Conservation (phyloP, 2,797 vertebrate species). For the Columba guinea region DNA sequence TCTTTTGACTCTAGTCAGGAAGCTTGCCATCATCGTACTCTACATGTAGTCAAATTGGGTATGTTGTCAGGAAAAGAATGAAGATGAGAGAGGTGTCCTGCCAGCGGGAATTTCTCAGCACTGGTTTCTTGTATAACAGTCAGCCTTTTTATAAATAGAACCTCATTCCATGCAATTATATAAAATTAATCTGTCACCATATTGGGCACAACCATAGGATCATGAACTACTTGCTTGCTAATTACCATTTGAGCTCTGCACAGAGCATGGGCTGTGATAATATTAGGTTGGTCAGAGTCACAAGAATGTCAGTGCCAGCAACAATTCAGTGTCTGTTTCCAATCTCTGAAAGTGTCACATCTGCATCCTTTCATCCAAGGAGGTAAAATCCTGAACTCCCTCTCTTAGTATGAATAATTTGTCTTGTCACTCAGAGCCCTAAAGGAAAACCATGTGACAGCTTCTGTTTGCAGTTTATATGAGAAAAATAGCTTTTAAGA, state of each 20-base stretch:
- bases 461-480: not conserved
- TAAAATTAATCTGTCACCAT: slow-evolving; percentile 9
- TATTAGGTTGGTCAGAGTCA: slow-evolving; percentile 37
- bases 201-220: slow-evolving; percentile 17
- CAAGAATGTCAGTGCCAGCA: slow-evolving; percentile 13
- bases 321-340: slow-evolving; percentile 10
- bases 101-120: not conserved
- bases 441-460: not conserved
- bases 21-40: not conserved
- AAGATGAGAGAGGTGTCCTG: slow-evolving; percentile 4
- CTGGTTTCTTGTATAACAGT: slow-evolving; percentile 13
- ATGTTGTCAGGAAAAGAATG: slow-evolving; percentile 22
- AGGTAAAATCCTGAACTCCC: slow-evolving; percentile 9
- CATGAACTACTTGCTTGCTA: not conserved
- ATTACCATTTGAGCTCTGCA: slow-evolving; percentile 33
- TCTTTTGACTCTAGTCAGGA: not conserved
- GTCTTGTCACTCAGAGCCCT: slow-evolving; percentile 23
- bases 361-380: not conserved
- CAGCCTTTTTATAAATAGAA: slow-evolving; percentile 45
- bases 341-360: not conserved
- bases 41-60: not conserved
- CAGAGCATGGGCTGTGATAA: not conserved
- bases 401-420: slow-evolving; percentile 14
- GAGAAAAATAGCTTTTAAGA: not conserved
- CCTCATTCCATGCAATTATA: slow-evolving; percentile 5